phyloP scores from a whole-genome alignment of 2,888 invertebrate genomes.

The Spodoptera exigua region DNA sequence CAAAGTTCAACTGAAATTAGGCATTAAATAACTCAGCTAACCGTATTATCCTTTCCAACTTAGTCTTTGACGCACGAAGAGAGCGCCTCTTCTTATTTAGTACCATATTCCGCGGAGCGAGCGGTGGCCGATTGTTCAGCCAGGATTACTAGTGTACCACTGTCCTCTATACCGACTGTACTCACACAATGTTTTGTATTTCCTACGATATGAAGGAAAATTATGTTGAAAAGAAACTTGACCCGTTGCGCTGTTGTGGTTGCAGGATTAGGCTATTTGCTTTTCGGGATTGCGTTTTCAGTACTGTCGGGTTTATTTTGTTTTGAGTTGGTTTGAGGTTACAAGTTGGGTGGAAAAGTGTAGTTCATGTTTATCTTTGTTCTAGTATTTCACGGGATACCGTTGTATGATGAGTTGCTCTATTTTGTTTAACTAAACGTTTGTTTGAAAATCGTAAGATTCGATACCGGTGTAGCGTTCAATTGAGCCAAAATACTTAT shows the following conservation, averaged over 20 bases:
- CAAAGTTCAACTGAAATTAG: not conserved
- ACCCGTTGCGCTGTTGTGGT: slow-evolving; percentile 29
- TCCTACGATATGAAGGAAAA: slow-evolving; percentile 42
- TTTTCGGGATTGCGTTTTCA: slow-evolving; percentile 14
- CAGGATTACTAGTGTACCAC: slow-evolving; percentile 62
- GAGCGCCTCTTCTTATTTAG: slow-evolving; percentile 69
- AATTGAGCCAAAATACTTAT: no score
- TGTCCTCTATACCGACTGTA: slow-evolving; percentile 41
- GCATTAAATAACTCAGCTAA: slow-evolving; percentile 3
- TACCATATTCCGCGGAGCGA: slow-evolving; percentile 69
- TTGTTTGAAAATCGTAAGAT: no score
- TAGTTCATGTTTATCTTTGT: not conserved
- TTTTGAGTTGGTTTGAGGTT: not conserved
- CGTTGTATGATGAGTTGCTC: not conserved
- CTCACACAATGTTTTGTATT: slow-evolving; percentile 50
- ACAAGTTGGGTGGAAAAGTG: not conserved
- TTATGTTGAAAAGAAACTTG: slow-evolving; percentile 48
- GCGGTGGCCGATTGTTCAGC: slow-evolving; percentile 67
- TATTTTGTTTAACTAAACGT: no score
- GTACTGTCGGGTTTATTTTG: not conserved
- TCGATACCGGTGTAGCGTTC: no score
- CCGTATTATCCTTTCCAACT: not conserved
- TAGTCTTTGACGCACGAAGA: slow-evolving; percentile 58
- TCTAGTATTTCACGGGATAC: not conserved
- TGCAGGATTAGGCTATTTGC: slow-evolving; percentile 32